Evolutionary conservation across 1,140 invertebrate genomes (phyloP).

Genomic region (Monomorium pharaonis): DNA sequence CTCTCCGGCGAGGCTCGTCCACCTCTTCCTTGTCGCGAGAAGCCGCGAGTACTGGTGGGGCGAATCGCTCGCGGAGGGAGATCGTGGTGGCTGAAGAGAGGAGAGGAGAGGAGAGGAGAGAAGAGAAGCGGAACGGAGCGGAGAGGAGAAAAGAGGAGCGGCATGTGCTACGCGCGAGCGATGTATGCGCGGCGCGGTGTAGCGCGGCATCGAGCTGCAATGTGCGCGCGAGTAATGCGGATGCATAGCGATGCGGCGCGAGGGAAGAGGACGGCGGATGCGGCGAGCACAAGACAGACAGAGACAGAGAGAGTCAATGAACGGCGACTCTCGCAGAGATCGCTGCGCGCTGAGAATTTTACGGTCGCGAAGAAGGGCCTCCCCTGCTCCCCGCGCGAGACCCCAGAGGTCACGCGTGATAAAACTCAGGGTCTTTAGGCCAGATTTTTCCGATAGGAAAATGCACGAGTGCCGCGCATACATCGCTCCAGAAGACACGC

Average conservation of each 20-base stretch:
- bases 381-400: not conserved
- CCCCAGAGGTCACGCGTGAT: slow-evolving; percentile 5
- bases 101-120: not conserved
- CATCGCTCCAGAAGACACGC: not conserved
- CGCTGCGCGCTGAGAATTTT: slow-evolving; percentile 65
- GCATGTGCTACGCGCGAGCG: not conserved
- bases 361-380: slow-evolving; percentile 42
- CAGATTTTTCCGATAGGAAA: not conserved
- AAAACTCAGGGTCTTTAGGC: not conserved
- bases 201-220: slow-evolving; percentile 46
- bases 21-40: slow-evolving; percentile 63
- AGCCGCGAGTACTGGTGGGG: slow-evolving; percentile 48
- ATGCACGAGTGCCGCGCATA: not conserved
- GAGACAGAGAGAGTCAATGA: slow-evolving; percentile 64
- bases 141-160: slow-evolving; percentile 19
- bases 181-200: slow-evolving; percentile 37
- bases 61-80: slow-evolving; percentile 47
- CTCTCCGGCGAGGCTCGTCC: slow-evolving; percentile 57
- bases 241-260: slow-evolving; percentile 49
- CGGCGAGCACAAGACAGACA: not conserved
- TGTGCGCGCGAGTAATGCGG: slow-evolving; percentile 71
- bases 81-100: not conserved
- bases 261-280: slow-evolving; percentile 10
- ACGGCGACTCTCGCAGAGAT: slow-evolving; percentile 65
- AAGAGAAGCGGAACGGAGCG: slow-evolving; percentile 31